These are phyloP conservation scores for Morelia viridis DNA, from an alignment of 2,797 vertebrate genomes.

Conservation along the genomic window DNA sequence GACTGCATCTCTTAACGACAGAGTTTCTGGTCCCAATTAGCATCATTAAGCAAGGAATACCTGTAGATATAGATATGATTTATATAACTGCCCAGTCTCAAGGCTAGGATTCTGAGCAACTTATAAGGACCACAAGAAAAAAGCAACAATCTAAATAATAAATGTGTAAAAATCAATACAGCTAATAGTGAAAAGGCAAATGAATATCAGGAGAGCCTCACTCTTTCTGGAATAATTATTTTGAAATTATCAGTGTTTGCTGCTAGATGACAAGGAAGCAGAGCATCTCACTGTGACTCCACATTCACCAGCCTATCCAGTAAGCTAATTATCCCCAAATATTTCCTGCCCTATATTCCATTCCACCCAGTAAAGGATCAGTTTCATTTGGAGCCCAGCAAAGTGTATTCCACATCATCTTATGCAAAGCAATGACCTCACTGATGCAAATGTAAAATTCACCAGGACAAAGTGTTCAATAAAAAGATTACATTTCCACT, in stretches of 20 bases:
- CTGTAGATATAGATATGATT: neutral
- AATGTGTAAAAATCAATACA: neutral
- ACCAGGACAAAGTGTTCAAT: conserved; percentile 70
- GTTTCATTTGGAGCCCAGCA: conserved; percentile 64
- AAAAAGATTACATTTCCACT: conserved; percentile 77
- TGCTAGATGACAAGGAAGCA: conserved; percentile 39
- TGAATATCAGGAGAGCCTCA: conserved; percentile 3
- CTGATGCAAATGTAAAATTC: conserved; percentile 77
- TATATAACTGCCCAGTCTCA: neutral
- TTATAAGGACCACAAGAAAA: neutral
- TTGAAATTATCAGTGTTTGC: conserved; percentile 2
- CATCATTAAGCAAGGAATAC: neutral
- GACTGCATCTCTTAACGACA: neutral
- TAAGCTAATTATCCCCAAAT: conserved; percentile 63
- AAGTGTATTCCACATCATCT: conserved; percentile 34
- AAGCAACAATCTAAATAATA: neutral
- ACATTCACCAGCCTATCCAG: conserved; percentile 55
- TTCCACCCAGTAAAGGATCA: conserved; percentile 63
- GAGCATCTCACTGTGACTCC: conserved; percentile 16
- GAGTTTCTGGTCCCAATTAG: neutral
- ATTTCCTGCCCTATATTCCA: conserved; percentile 32
- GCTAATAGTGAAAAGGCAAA: neutral
- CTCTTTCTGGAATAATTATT: conserved; percentile 34
- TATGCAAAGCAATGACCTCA: conserved; percentile 67
- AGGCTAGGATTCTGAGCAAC: neutral